Evolutionary conservation across 2,888 invertebrate genomes (phyloP).

Genomic region (Dryobota labecula): DNA sequence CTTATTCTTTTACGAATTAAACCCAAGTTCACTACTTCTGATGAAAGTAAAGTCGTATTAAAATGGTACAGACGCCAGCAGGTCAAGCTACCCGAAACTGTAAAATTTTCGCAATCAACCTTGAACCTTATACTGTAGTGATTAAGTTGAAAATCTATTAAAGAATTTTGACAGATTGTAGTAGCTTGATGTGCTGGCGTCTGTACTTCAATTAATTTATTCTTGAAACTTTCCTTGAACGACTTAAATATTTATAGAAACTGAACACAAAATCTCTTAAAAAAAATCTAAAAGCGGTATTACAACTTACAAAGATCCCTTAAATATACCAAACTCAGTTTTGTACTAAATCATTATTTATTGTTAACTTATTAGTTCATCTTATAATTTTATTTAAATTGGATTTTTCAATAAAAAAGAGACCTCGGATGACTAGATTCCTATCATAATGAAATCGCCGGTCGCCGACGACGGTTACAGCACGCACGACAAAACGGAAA

Average conservation of each 20-base stretch:
- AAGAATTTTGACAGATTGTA: no score
- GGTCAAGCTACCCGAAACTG: no score
- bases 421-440: constrained; percentile 3
- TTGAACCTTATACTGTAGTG: no score
- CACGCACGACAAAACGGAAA: constrained; percentile 21
- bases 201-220: constrained; percentile 8
- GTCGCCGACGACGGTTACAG: constrained; percentile 5
- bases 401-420: not conserved
- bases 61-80: no score
- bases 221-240: not conserved
- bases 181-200: no score
- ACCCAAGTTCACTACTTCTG: not conserved
- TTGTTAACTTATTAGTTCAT: not conserved
- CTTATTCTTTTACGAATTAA: constrained; percentile 7
- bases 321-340: not conserved
- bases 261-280: not conserved
- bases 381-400: not conserved
- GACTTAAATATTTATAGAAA: not conserved
- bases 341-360: not conserved
- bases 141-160: no score
- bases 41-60: constrained; percentile 1
- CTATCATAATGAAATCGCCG: constrained; percentile 34
- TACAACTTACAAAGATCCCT: not conserved
- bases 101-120: no score
- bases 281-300: not conserved